Conservation (phyloP, 2,113 vertebrate genomes). For the Reinhardtius hippoglossoides region DNA sequence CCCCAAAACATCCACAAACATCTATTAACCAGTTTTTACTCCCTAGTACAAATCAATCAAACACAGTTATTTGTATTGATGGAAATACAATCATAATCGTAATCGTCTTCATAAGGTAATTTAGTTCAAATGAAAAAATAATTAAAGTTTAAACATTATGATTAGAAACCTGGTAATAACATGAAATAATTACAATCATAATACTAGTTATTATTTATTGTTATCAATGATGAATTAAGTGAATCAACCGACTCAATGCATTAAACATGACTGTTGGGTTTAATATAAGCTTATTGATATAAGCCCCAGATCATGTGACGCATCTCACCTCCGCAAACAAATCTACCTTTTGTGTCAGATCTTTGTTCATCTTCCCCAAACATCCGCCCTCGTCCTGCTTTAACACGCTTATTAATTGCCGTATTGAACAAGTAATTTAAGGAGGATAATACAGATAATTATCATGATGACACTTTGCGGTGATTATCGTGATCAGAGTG, state of each 20-base stretch:
- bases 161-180: neutral
- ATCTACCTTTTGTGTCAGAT: no score
- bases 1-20: neutral
- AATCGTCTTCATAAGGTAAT: neutral
- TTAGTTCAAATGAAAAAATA: neutral
- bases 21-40: neutral
- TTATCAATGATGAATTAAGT: neutral
- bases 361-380: no score
- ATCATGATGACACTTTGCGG: slow-evolving; percentile 50
- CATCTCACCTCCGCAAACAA: neutral
- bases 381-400: no score
- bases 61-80: neutral
- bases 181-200: no score
- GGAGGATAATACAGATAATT: slow-evolving; percentile 36
- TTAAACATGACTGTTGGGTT: no score
- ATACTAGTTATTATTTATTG: no score
- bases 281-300: neutral
- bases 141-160: neutral
- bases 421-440: neutral
- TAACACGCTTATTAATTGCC: neutral
- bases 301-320: neutral
- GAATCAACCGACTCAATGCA: neutral
- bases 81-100: neutral
- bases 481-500: slow-evolving; percentile 42
- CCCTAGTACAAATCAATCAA: neutral